A percentile compares a stretch with the other conserved stretches of the same genome.
Conservation (phyloP, 2,888 invertebrate species). For the Hirtodrosophila histrioides region DNA sequence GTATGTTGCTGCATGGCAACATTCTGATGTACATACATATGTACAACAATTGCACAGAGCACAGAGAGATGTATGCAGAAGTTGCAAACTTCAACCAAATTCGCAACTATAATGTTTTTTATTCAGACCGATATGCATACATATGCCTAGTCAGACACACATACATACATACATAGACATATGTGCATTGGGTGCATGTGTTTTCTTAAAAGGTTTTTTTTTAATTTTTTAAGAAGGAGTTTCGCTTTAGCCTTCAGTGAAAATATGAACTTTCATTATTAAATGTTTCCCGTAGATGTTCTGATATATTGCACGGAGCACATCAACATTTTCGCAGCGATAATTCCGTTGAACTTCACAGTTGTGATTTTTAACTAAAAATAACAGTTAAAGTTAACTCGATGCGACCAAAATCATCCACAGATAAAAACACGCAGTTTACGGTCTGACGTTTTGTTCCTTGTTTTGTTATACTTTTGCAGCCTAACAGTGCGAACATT, state of each 20-base stretch:
- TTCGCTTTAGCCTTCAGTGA: constrained; percentile 24
- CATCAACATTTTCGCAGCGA: constrained; percentile 47
- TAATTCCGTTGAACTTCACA: constrained; percentile 52
- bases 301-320: constrained; percentile 29
- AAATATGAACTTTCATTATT: constrained; percentile 29
- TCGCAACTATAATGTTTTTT: too few relatives aligned
- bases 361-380: constrained; percentile 72
- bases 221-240: constrained; percentile 1
- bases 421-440: constrained; percentile 70
- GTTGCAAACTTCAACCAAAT: too few relatives aligned
- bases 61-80: too few relatives aligned
- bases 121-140: neutral
- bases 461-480: constrained; percentile 77
- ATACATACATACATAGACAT: neutral
- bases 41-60: too few relatives aligned
- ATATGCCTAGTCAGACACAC: neutral
- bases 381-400: constrained; percentile 65
- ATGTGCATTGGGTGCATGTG: neutral
- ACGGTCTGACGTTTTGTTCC: constrained; percentile 70
- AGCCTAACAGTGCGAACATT: constrained; percentile 77
- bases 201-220: too few relatives aligned
- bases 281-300: constrained; percentile 25
- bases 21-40: too few relatives aligned
- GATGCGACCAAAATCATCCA: constrained; percentile 49
- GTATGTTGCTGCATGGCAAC: too few relatives aligned